Evolutionary conservation across 1,140 invertebrate species (phyloP), one percentile per base, ranked within the genome.

Genomic region (Drosophila santomea): DNA sequence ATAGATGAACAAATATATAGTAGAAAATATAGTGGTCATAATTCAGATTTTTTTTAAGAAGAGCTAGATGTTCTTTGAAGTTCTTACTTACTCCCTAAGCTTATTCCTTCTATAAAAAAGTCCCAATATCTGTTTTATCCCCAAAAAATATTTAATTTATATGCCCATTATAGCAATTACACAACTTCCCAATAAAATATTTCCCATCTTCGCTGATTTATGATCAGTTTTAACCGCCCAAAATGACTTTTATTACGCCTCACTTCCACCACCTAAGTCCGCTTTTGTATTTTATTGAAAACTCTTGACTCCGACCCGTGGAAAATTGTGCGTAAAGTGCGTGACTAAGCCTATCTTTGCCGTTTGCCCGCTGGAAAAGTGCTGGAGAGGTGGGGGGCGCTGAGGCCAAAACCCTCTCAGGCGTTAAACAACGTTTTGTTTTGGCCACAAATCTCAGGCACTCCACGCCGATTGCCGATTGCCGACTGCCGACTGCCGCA

Each of bases 381-480:
- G 14, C 17, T 17, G 17, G 17, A 17, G 17, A 2, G 2, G n/a
- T 15, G 25, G 32, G 2, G 17, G 14, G 48, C 28, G 1, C 6
- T 10, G 39, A 14, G 51, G 51, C 56, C 35, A 23, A 67, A 68
- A 71, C 25, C 48, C 72, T 54, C 72, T 58, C 78, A 50, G 67
- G 67, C 74, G 48, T 82, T 81, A 73, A 57, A 75, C 60, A 66
- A 75, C 77, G 55, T 79, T 74, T 66, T 79, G 78, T 80, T 80
- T 80, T 80, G 78, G 80, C 80, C 80, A 75, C 80, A 78, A 83
- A 83, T 83, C 80, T 75, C 47, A 71, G 75, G 55, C 75, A 63
- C 58, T 74, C 55, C 39, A 59, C 51, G 50, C 38, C 35, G 45
- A 55, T 64, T 17, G 50, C 38, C 35, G 45, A 55, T 64, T 17